Evolutionary conservation across 2,888 invertebrate genomes (phyloP).

Genomic region (Dryadula phaetusa): DNA sequence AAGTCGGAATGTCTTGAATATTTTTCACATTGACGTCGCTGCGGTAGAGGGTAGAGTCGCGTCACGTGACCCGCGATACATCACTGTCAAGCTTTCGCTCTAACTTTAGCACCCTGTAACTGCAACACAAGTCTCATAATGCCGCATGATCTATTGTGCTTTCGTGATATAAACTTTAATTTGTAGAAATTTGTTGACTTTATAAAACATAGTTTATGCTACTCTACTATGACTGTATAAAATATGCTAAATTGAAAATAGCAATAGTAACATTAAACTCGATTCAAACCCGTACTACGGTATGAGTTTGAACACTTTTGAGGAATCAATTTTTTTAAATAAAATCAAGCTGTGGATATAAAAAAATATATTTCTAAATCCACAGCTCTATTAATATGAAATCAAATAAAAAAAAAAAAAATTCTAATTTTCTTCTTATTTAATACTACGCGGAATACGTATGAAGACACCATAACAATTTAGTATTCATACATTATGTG

Average conservation of each 20-base stretch:
- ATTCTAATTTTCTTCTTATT: no score
- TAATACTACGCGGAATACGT: no score
- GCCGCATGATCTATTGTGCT: slow-evolving; percentile 2
- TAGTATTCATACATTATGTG: not conserved
- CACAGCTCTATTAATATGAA: no score
- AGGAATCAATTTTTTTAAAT: no score
- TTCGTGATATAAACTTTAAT: not conserved
- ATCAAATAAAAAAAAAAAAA: no score
- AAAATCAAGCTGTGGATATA: no score
- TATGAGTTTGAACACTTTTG: no score
- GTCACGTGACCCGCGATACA: slow-evolving; percentile 8
- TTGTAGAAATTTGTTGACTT: not conserved
- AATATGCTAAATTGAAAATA: no score
- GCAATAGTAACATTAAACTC: no score
- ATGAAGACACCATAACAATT: not conserved
- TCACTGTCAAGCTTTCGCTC: slow-evolving; percentile 19
- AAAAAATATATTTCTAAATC: no score
- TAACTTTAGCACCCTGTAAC: slow-evolving; percentile 9
- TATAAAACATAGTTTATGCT: not conserved
- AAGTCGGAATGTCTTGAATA: not conserved
- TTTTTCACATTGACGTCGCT: not conserved
- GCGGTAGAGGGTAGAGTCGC: not conserved
- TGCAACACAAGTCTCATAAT: slow-evolving; percentile 1
- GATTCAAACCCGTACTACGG: no score
- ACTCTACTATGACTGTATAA: not conserved